These are phyloP conservation scores for Phyllostomus discolor DNA, from an alignment of 2,113 vertebrate species.

Conservation along the genomic window DNA sequence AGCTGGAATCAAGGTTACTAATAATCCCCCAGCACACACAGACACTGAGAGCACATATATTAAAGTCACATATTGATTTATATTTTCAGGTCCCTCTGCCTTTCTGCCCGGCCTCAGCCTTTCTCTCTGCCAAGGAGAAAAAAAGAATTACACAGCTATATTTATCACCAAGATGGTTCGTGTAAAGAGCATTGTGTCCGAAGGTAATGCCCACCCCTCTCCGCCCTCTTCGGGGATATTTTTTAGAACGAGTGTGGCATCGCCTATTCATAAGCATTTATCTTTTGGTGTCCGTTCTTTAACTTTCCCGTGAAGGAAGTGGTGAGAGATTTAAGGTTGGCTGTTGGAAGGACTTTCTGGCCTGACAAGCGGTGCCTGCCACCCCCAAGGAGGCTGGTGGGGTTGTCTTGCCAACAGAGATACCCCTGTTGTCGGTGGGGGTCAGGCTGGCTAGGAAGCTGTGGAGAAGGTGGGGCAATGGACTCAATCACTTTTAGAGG, in stretches of 20 bases:
- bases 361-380: background rate
- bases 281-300: slow-evolving; percentile 45
- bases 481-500: background rate
- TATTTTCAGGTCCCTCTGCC: slow-evolving; percentile 71
- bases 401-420: background rate
- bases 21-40: slow-evolving; percentile 72
- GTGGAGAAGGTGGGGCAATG: background rate
- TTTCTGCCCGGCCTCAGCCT: slow-evolving; percentile 66
- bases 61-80: slow-evolving; percentile 77
- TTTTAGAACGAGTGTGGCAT: slow-evolving; percentile 30
- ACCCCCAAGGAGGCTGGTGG: background rate
- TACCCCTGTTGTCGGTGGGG: background rate
- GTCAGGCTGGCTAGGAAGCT: background rate
- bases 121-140: slow-evolving; percentile 71
- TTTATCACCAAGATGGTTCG: slow-evolving; percentile 65
- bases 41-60: slow-evolving; percentile 73
- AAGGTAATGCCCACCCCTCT: slow-evolving; percentile 35
- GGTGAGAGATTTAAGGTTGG: slow-evolving; percentile 44
- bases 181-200: slow-evolving; percentile 67
- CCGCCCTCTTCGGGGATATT: slow-evolving; percentile 19
- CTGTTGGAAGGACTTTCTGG: slow-evolving; percentile 43
- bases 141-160: slow-evolving; percentile 71
- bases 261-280: slow-evolving; percentile 35
- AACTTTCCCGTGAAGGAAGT: slow-evolving; percentile 19
- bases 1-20: slow-evolving; percentile 74